These are phyloP conservation scores for Stomorhina lunata DNA, from an alignment of 2,888 invertebrate species.

Conservation along the genomic window DNA sequence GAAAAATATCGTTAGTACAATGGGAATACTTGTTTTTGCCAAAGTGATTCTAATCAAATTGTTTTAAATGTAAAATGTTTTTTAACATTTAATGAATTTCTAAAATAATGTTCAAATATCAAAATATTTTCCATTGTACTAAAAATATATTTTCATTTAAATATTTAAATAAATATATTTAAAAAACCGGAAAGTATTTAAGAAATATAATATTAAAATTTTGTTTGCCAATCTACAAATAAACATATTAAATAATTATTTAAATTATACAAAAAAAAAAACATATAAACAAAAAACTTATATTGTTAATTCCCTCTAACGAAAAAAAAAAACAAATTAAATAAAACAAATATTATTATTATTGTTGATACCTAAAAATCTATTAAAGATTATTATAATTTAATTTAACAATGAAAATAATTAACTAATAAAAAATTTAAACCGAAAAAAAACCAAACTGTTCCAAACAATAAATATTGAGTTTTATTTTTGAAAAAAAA, in stretches of 20 bases:
- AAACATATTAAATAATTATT: conserved; percentile 32
- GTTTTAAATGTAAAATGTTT: too few species aligned
- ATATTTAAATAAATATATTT: not conserved
- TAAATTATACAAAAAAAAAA: conserved; percentile 37
- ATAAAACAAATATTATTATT: conserved; percentile 1
- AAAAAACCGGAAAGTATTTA: not conserved
- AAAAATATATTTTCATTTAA: not conserved
- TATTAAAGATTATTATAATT: conserved; percentile 36
- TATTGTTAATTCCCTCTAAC: conserved; percentile 40
- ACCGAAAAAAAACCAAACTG: conserved; percentile 40
- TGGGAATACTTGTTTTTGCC: not conserved
- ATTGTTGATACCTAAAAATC: conserved; percentile 52
- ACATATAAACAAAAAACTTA: conserved; percentile 1
- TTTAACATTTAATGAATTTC: too few species aligned
- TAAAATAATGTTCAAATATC: not conserved
- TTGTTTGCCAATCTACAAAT: conserved; percentile 42
- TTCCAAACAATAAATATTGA: conserved; percentile 26
- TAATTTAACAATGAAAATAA: conserved; percentile 27
- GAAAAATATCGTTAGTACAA: not conserved
- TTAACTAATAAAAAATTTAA: conserved; percentile 49
- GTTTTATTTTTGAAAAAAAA: conserved; percentile 19
- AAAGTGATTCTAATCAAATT: too few species aligned
- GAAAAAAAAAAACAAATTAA: conserved; percentile 9
- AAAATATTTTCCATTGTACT: not conserved
- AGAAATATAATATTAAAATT: conserved; percentile 5